Evolutionary conservation across 2,888 invertebrate genomes (phyloP).

Genomic region (Hypsopygia costalis): DNA sequence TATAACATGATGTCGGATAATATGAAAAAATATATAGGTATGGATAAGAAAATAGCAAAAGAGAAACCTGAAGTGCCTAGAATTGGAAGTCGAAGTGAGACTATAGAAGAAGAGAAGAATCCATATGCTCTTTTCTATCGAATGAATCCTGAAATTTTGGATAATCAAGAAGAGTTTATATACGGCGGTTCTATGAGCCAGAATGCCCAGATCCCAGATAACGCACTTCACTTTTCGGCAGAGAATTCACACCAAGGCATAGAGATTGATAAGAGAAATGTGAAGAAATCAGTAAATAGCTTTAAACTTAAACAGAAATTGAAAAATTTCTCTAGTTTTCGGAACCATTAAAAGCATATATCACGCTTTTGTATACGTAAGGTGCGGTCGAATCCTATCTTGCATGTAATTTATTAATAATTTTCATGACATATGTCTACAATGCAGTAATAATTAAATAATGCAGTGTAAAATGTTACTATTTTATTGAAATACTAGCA

Average conservation of each 20-base stretch:
- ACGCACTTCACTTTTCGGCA: no score
- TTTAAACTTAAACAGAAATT: constrained; percentile 30
- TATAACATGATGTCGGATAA: constrained; percentile 19
- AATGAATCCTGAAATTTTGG: constrained; percentile 19
- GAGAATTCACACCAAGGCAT: no score
- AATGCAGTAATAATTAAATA: background rate
- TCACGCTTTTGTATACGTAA: background rate
- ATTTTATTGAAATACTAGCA: no score
- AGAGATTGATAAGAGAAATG: no score
- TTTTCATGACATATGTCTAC: background rate
- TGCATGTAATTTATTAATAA: background rate
- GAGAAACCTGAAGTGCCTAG: constrained; percentile 18
- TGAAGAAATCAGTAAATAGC: background rate
- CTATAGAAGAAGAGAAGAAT: constrained; percentile 29
- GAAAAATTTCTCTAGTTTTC: constrained; percentile 29
- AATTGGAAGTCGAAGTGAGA: constrained; percentile 29
- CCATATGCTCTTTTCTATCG: constrained; percentile 56
- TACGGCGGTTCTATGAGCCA: no score
- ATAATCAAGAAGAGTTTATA: background rate
- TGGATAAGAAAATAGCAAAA: constrained; percentile 25
- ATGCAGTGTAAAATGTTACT: no score
- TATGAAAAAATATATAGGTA: constrained; percentile 36
- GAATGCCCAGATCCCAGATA: no score
- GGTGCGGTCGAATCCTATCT: background rate
- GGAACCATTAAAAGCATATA: constrained; percentile 14